A percentile compares a stretch with the other conserved stretches of the same genome.
phyloP scores from a whole-genome alignment of 2,888 invertebrate genomes.

The Myopa testacea region DNA sequence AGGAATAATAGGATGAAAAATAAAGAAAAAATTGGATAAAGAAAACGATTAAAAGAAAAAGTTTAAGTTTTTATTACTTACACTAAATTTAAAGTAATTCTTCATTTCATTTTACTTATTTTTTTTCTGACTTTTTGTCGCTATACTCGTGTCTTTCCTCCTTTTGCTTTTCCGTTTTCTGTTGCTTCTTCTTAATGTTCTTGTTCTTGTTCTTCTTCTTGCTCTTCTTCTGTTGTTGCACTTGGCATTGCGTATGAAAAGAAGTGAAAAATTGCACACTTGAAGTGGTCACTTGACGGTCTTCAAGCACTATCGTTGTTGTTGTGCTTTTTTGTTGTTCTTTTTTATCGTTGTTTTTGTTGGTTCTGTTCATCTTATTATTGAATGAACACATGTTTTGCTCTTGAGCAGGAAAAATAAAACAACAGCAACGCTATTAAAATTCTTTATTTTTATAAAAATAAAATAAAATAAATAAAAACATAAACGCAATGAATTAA shows the following conservation, averaged over 20 bases:
- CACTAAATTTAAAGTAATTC: too few species aligned
- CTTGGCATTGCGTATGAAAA: conserved; percentile 46
- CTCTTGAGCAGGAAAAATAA: background rate
- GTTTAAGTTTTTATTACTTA: too few species aligned
- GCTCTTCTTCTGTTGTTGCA: conserved; percentile 16
- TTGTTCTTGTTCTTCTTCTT: too few species aligned
- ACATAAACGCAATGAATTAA: background rate
- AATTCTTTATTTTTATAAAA: too few species aligned
- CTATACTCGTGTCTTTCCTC: too few species aligned
- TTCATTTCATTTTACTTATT: too few species aligned
- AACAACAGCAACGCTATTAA: conserved; percentile 1
- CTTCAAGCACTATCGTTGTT: conserved; percentile 37
- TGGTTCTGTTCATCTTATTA: background rate
- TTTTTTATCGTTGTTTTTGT: conserved; percentile 21
- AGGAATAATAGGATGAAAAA: background rate
- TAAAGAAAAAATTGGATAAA: background rate
- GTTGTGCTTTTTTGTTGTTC: conserved; percentile 26
- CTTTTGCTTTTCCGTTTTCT: too few species aligned
- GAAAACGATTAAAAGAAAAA: background rate
- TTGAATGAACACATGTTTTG: background rate
- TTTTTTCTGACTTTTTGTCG: too few species aligned
- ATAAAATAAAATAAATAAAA: too few species aligned
- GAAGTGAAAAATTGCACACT: too few species aligned
- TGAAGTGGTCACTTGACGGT: background rate
- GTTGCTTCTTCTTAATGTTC: too few species aligned